Conservation (phyloP, 64 coral and sea anemone genomes). For the Montipora efflorescens region DNA sequence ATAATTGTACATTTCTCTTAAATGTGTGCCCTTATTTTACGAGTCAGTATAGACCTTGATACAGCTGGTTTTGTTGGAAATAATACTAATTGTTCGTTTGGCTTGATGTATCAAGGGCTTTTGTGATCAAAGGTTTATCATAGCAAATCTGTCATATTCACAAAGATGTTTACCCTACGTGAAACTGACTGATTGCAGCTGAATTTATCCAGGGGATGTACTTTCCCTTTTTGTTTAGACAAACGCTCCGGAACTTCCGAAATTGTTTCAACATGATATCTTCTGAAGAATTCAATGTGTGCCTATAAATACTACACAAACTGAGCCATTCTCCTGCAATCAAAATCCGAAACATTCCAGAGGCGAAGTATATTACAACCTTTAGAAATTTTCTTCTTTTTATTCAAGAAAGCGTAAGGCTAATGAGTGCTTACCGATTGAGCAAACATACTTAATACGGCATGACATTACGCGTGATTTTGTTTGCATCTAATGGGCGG, state of each 20-base stretch:
- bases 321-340: background rate
- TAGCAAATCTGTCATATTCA: constrained; percentile 18
- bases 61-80: constrained; percentile 7
- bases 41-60: background rate
- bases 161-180: constrained; percentile 3
- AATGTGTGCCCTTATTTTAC: too few species aligned
- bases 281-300: background rate
- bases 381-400: background rate
- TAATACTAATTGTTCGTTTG: background rate
- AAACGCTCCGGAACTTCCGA: too few species aligned
- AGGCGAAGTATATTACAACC: background rate
- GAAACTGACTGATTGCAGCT: background rate
- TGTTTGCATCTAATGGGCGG: too few species aligned
- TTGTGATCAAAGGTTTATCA: background rate
- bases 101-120: background rate
- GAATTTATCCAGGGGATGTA: background rate
- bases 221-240: background rate
- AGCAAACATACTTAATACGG: constrained; percentile 14
- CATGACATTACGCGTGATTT: background rate
- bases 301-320: too few species aligned
- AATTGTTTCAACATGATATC: background rate
- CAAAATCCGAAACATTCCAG: background rate
- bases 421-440: background rate
- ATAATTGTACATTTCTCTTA: background rate
- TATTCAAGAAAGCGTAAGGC: constrained; percentile 5